Base-by-base conservation (phyloP, 2,888 invertebrate species). In the Herminia tarsipennalis region DNA sequence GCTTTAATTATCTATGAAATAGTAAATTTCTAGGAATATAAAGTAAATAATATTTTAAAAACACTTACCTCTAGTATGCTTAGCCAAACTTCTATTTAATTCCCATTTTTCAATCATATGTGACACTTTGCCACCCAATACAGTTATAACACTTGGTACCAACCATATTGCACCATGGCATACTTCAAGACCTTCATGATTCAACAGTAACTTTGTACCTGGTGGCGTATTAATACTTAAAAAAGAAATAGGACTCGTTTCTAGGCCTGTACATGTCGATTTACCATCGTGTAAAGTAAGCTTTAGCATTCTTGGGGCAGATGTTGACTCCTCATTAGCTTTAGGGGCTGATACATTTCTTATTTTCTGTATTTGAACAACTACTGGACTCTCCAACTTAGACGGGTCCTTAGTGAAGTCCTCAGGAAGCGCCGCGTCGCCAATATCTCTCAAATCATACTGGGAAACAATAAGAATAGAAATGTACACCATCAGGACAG, bases 261-360 rank as follows among this genome's bases (percentile, higher is more conserved):
- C 98, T 47, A 98, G 85, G 5, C 95, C 98, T 70, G 95, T 95
- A 71, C 95, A 94, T 60, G 93, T 94, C 25, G 93, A 93, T 74
- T 95, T 95, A 1, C 98, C 98, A 89, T 98, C 98, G 9, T 96
- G 97, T 51, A 98, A 83, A 1, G 95, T 95, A 16, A 98, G 77
- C 76, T 96, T 97, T 41, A 98, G 86, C 93, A 98, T 94, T 12
- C 97, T 93, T 4, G 98, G 97, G 6, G 97, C 96, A 48, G 93
- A 92, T 54, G 93, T 93, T 3, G 96, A 96, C 56, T 97, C 96
- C 82, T 98, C 97, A 80, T 97, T 97, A 8, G 95, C 94, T 87
- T 98, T 98, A 2, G 98, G 98, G 18, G 97, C 97, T 6, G 97
- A 94, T 30, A 98, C 94, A 88, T 98, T 98, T 8, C 97, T 93